phyloP scores from a whole-genome alignment of 2,113 vertebrate genomes.

The Anguilla rostrata region DNA sequence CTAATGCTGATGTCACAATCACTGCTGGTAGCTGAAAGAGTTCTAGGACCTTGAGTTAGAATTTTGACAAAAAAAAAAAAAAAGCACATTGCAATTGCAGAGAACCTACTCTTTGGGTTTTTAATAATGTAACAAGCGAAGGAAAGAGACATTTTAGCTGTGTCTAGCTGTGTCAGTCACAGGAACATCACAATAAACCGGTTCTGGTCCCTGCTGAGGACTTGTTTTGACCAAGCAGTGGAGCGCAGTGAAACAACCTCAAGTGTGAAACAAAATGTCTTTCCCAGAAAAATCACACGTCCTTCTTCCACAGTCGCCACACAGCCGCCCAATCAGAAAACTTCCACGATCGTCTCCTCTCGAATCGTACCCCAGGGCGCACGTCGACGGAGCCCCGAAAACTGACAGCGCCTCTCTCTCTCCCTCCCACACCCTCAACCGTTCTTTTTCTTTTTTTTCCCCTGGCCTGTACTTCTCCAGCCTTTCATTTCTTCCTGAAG shows the following conservation, averaged over 20 bases:
- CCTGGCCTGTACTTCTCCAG: slow-evolving; percentile 32
- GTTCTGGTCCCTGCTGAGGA: too few relatives aligned
- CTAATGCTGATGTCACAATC: too few relatives aligned
- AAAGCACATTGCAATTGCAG: too few relatives aligned
- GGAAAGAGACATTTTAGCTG: too few relatives aligned
- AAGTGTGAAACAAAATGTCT: background rate
- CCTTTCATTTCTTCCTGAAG: slow-evolving; percentile 44
- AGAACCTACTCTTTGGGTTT: too few relatives aligned
- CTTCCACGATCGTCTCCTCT: background rate
- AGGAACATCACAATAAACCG: too few relatives aligned
- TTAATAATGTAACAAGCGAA: too few relatives aligned
- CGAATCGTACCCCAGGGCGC: background rate
- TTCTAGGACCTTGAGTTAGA: too few relatives aligned
- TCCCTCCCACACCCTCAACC: slow-evolving; percentile 19
- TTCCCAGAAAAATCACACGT: background rate
- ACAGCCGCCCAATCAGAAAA: background rate
- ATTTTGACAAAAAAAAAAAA: too few relatives aligned
- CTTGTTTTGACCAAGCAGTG: background rate
- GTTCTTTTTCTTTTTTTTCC: background rate
- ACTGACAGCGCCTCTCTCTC: background rate
- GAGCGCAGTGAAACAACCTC: background rate
- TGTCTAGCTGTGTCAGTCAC: too few relatives aligned
- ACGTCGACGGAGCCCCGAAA: background rate
- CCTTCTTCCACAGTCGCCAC: background rate
- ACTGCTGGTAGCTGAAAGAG: too few relatives aligned